Base-by-base conservation (phyloP, 2,888 invertebrate species). In the Andrena camellia region DNA sequence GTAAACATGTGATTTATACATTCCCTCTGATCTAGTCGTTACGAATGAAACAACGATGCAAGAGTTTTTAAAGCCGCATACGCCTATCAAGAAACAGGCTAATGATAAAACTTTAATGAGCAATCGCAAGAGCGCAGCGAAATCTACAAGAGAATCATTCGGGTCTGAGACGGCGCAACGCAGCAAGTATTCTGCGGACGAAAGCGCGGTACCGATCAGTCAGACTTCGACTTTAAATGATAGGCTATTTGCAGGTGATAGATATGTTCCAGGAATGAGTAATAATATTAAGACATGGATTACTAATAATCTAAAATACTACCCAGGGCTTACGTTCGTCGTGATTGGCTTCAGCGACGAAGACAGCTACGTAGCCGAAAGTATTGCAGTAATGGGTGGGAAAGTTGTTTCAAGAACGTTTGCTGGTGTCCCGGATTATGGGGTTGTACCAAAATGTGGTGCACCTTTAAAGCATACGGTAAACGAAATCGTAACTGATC, bases 401-500 rank as follows among this genome's bases (percentile, higher is more conserved):
- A 94, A 93, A 88, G 89, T 96, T 1, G 95, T 96, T 0, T 90
- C 94, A 0, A 91, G 91, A 26, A 93, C 91, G n/a, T 95, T 94
- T 68, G 92, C 93, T 23, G 96, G 95, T 66, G 92, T 95, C 1
- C 95, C 96, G 1, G 96, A 97, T 93, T 97, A 95, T 92, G 96
- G 95, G 0, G 94, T 97, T 35, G 96, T 97, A 0, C 96, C 97
- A 2, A 75, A 95, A 42, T 90, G 92, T 62, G 95, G 95, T 0
- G 95, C 94, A 3, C 91, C 94, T 26, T 85, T 95, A 0, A 95
- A 95, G 0, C 92, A 94, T 63, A 94, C 94, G 0, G 96, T 96
- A 1, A 93, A 94, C 0, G 96, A 97, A 90, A 93, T 96, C 0
- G 96, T 97, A 74, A 97, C 97, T 1, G 95, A 96, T 86, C 95